These are phyloP conservation scores for Cyanistes caeruleus DNA, from an alignment of 2,113 vertebrate genomes.

Conservation along the genomic window DNA sequence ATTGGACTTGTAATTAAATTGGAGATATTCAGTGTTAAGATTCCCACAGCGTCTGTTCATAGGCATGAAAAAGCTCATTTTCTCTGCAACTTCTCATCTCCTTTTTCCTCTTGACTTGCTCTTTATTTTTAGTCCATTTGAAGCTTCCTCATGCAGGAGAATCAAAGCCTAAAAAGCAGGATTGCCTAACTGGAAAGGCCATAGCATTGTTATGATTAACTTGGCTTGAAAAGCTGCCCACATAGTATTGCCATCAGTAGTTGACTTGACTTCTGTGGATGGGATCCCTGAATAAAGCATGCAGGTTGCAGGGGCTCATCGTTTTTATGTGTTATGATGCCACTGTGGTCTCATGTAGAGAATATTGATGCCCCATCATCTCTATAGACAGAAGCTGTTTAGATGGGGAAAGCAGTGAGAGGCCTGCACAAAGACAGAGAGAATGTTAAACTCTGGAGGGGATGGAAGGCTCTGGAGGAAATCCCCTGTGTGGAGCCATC, in stretches of 20 bases:
- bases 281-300: background rate
- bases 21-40: background rate
- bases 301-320: background rate
- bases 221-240: background rate
- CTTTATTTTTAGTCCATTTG: background rate
- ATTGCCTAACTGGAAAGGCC: background rate
- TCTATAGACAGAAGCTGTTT: background rate
- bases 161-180: background rate
- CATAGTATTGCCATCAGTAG: background rate
- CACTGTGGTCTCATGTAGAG: background rate
- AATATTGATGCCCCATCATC: fast-evolving
- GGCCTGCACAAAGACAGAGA: background rate
- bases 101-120: background rate
- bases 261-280: background rate
- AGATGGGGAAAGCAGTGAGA: background rate
- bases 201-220: background rate
- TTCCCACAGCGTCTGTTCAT: background rate
- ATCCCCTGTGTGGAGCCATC: background rate
- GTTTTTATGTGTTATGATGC: background rate
- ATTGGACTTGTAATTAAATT: background rate
- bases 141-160: background rate
- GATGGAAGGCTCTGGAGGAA: background rate
- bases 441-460: background rate
- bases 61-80: background rate
- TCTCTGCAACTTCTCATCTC: background rate